These are phyloP conservation scores for Yasuhikotakia modesta DNA, from an alignment of 2,797 vertebrate genomes.

Conservation along the genomic window DNA sequence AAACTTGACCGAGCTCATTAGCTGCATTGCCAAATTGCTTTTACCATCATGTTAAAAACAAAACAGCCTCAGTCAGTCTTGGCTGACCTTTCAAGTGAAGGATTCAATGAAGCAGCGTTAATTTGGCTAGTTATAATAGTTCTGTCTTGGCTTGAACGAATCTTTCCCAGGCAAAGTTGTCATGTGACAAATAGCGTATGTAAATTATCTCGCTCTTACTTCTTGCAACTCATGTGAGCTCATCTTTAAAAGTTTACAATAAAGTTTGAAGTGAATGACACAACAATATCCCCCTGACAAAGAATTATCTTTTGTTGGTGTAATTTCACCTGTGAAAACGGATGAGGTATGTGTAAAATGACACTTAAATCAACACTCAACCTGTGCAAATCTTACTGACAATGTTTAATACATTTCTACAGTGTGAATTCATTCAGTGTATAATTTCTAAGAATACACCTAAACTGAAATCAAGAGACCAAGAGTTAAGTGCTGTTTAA, in stretches of 20 bases:
- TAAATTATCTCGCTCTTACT: neutral
- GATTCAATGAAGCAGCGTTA: neutral
- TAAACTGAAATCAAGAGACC: too few species aligned
- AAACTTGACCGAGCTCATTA: conserved; percentile 11
- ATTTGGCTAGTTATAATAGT: conserved; percentile 7
- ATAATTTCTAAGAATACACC: too few species aligned
- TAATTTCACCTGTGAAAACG: conserved; percentile 4
- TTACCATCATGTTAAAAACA: conserved; percentile 9
- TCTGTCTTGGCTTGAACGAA: conserved; percentile 6
- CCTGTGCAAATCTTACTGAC: neutral
- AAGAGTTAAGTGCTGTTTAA: too few species aligned
- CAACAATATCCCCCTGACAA: neutral
- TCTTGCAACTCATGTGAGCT: neutral
- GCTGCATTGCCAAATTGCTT: conserved; percentile 14
- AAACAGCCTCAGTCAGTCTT: neutral
- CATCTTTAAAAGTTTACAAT: neutral
- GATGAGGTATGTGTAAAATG: neutral
- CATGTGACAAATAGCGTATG: neutral
- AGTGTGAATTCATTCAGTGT: neutral
- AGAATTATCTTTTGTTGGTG: neutral
- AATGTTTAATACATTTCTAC: neutral
- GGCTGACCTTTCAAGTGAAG: conserved; percentile 9
- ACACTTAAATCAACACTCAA: conserved; percentile 7
- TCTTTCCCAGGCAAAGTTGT: neutral
- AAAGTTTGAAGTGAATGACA: neutral